Conservation (phyloP, 2,888 invertebrate genomes). For the Zaprionus bogoriensis region DNA sequence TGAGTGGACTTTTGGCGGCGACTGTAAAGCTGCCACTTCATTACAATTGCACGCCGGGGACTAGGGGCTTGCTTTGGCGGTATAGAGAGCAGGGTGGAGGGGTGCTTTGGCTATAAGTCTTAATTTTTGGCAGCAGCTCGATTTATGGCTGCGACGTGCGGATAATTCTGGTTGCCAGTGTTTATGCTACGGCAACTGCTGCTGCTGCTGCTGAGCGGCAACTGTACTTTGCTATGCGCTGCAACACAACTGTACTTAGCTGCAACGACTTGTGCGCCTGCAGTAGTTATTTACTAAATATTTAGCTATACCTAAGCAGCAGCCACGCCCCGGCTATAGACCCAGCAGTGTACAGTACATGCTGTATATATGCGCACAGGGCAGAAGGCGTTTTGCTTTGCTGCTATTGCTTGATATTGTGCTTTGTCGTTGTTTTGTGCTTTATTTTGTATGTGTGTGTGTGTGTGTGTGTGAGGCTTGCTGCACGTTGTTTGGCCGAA, state of each 20-base stretch:
- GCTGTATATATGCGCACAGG: conserved; percentile 7
- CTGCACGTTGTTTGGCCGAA: conserved; percentile 73
- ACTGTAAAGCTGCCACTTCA: conserved; percentile 60
- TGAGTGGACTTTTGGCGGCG: conserved; percentile 1
- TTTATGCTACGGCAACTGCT: conserved; percentile 26
- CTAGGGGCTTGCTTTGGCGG: too few species aligned
- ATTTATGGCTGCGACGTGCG: conserved; percentile 82
- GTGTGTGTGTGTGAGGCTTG: conserved; percentile 37
- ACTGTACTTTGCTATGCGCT: conserved; percentile 48
- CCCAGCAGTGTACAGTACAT: conserved; percentile 11
- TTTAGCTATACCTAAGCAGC: conserved; percentile 47
- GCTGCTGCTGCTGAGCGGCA: conserved; percentile 16
- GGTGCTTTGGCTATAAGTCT: conserved; percentile 63
- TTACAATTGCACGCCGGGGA: conserved; percentile 53
- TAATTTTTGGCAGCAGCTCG: conserved; percentile 70
- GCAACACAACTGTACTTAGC: not conserved
- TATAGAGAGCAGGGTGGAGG: not conserved
- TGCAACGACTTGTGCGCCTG: not conserved
- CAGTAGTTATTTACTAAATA: conserved; percentile 50
- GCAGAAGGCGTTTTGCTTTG: conserved; percentile 56
- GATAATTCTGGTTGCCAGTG: conserved; percentile 71
- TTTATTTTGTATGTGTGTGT: conserved; percentile 54
- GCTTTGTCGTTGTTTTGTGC: conserved; percentile 61
- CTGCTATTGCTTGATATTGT: conserved; percentile 75
- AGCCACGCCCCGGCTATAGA: conserved; percentile 42